A percentile compares a stretch with the other conserved stretches of the same genome.
These are phyloP conservation scores for Margaritifera margaritifera DNA, from an alignment of 2,888 invertebrate species.

Conservation along the genomic window DNA sequence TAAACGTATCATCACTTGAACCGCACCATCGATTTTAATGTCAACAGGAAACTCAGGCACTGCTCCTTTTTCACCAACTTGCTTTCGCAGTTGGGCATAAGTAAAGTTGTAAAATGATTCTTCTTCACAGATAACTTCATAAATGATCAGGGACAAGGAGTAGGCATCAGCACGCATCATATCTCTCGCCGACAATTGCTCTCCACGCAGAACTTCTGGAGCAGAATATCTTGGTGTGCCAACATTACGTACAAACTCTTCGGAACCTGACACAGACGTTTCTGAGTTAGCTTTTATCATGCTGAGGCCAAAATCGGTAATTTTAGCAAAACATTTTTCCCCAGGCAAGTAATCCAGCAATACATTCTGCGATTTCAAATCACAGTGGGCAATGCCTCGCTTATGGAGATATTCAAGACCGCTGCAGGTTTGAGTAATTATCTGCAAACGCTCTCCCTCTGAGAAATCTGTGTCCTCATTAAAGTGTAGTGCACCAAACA, in stretches of 20 bases:
- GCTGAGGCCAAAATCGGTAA: constrained; percentile 47
- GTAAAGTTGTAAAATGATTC: constrained; percentile 34
- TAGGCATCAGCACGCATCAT: constrained; percentile 38
- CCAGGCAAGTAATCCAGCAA: constrained; percentile 22
- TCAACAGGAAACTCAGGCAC: constrained; percentile 21
- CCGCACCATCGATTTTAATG: too few species aligned
- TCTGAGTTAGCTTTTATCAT: constrained; percentile 33
- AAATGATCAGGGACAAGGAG: constrained; percentile 28
- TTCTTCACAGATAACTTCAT: constrained; percentile 30
- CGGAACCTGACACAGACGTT: constrained; percentile 13
- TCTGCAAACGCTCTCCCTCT: constrained; percentile 22
- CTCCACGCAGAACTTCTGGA: constrained; percentile 38
- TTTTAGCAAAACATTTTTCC: constrained; percentile 24
- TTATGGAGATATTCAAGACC: constrained; percentile 38
- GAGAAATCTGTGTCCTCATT: constrained; percentile 21
- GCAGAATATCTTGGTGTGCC: constrained; percentile 40
- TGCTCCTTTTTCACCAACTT: constrained; percentile 25
- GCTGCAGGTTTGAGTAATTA: constrained; percentile 25
- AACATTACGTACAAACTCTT: constrained; percentile 17
- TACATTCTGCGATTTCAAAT: constrained; percentile 40
- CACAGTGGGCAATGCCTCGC: constrained; percentile 37
- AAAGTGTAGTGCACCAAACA: constrained; percentile 31
- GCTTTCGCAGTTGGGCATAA: constrained; percentile 27
- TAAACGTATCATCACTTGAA: too few species aligned
- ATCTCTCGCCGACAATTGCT: constrained; percentile 10